Percentiles rank a stretch among this genome's conserved stretches.
These are phyloP conservation scores for Furcula furcula DNA, from an alignment of 2,888 invertebrate species.

Conservation along the genomic window DNA sequence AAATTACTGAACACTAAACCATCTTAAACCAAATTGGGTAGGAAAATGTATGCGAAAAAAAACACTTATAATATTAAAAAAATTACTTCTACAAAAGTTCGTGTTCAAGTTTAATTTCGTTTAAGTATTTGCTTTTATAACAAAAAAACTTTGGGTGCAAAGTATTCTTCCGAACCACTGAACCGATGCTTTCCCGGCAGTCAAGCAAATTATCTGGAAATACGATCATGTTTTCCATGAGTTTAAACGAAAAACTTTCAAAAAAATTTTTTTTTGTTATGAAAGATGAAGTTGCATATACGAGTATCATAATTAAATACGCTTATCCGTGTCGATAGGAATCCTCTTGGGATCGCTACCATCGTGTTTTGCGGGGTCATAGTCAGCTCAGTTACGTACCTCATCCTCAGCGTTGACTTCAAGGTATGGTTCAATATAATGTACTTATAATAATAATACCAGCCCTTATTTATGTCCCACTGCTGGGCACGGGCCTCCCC, in stretches of 20 bases:
- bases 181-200: constrained; percentile 14
- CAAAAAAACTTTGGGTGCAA: no score
- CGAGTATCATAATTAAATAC: neutral
- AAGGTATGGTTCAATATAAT: no score
- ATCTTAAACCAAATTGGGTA: no score
- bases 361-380: constrained; percentile 62
- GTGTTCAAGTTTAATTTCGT: no score
- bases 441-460: no score
- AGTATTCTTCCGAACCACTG: constrained; percentile 13
- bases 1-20: no score
- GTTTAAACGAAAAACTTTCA: neutral
- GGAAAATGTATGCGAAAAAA: no score
- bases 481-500: no score
- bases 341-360: constrained; percentile 51
- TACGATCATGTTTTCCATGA: constrained; percentile 2
- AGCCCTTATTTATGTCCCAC: no score
- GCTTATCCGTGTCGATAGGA: constrained; percentile 47
- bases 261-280: neutral
- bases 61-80: no score
- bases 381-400: constrained; percentile 73
- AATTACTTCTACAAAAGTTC: no score
- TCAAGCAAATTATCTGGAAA: constrained; percentile 8
- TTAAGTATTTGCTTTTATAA: no score
- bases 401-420: constrained; percentile 71
- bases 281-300: neutral